Evolutionary conservation across 2,888 invertebrate genomes (phyloP), one percentile per base, ranked within the genome.

Genomic region (Azorinus chamasolen): DNA sequence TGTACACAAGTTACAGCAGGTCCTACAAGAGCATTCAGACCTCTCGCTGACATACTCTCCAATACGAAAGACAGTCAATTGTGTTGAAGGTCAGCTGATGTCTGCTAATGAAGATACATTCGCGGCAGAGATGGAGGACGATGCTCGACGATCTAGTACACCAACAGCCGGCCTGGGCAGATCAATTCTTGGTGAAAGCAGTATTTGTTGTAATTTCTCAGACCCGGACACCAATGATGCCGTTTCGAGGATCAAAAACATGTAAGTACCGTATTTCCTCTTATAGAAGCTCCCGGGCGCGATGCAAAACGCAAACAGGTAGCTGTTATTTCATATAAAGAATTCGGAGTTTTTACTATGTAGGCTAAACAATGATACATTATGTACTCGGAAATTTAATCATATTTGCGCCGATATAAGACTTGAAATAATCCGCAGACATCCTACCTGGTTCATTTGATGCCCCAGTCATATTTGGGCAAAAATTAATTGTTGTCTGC

Each of bases 81-180:
- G 69, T 39, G 50, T 69, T 2, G 62, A 48, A 16, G 79, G 79
- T 43, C 55, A 70, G 53, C 48, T 71, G 20, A 53, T 74, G 62
- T 74, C 79, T 0, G 79, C 78, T 24, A 72, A 76, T 50, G 84
- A 84, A 32, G 83, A 85, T 41, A 85, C 83, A 20, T 85, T 85
- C 65, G 81, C 83, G n/a, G 18, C 76, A 53, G 80, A 78, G 18
- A 53, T 79, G 3, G 81, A 83, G 41, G 75, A 76, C 10, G 83
- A 83, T 65, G 76, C 80, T 3, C 43, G 83, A 10, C 46, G 77
- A 24, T 57, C 78, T n/a, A 78, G 78, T 50, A 78, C 78, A 6
- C 78, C 78, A 20, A 64, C 78, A 12, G 16, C 64, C 5, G 6
- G 3, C 4, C n/a, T 45, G 3, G 32, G 32, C 32, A 32, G 32